These are phyloP conservation scores for Cynodonichthys magdalenae DNA, from an alignment of 2,797 vertebrate genomes.

Conservation along the genomic window DNA sequence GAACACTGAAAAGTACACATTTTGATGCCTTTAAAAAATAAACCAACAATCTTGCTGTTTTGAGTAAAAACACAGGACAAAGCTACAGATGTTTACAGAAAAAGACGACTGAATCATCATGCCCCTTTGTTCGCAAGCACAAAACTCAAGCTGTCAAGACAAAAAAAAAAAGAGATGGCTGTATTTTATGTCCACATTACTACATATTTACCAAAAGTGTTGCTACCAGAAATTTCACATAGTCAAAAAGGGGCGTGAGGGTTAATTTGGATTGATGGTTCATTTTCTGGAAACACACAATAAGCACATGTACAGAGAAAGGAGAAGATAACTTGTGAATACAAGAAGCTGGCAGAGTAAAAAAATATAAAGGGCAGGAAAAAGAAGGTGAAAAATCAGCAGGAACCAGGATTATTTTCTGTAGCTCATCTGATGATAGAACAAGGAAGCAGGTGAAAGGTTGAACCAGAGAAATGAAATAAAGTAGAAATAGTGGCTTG, in stretches of 20 bases:
- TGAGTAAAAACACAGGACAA: no score
- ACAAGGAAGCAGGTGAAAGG: background rate
- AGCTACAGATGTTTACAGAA: no score
- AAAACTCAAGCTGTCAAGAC: no score
- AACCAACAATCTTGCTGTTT: no score
- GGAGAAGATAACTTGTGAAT: background rate
- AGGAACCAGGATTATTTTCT: slow-evolving; percentile 19
- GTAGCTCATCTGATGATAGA: slow-evolving; percentile 8
- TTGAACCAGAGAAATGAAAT: background rate
- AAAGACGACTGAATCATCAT: no score
- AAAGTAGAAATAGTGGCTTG: slow-evolving; percentile 10
- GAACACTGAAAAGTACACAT: no score
- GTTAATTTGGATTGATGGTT: background rate
- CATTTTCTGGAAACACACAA: background rate
- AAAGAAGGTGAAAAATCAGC: background rate
- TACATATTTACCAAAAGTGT: no score
- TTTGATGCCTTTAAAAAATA: no score
- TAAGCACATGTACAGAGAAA: background rate
- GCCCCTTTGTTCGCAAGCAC: no score
- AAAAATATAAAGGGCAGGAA: slow-evolving; percentile 1
- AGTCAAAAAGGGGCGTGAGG: background rate
- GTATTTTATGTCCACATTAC: no score
- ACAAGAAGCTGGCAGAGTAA: background rate
- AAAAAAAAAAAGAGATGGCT: no score
- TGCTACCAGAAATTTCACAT: no score